Conservation (phyloP, 2,888 invertebrate genomes). For the Sinopyrophorus schimmeli region DNA sequence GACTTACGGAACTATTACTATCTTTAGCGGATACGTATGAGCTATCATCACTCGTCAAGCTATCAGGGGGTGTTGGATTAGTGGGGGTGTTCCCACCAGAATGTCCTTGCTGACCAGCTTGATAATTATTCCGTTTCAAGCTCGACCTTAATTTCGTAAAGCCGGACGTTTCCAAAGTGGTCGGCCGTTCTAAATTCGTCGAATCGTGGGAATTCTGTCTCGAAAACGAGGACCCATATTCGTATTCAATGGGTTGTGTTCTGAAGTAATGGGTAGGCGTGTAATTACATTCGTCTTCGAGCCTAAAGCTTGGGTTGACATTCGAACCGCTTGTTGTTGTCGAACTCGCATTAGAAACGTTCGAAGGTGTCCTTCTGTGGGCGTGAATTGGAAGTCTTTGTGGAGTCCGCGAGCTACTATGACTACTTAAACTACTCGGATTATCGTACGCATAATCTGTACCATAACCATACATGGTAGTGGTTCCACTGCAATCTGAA, state of each 20-base stretch:
- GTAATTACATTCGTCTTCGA: slow-evolving; percentile 62
- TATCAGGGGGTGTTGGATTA: slow-evolving; percentile 84
- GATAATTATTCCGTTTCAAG: slow-evolving; percentile 71
- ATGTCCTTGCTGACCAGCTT: slow-evolving; percentile 52
- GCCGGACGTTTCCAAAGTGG: slow-evolving; percentile 65
- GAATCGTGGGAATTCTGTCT: slow-evolving; percentile 59
- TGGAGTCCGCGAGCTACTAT: slow-evolving; percentile 53
- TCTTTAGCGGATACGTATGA: slow-evolving; percentile 87
- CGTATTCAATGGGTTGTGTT: slow-evolving; percentile 49
- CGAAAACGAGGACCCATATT: slow-evolving; percentile 46
- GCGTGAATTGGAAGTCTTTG: slow-evolving; percentile 55
- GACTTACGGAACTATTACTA: slow-evolving; percentile 67
- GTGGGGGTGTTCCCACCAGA: slow-evolving; percentile 74
- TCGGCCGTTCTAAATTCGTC: slow-evolving; percentile 61
- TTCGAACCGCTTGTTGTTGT: slow-evolving; percentile 61
- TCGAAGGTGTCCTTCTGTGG: slow-evolving; percentile 79
- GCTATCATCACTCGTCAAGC: slow-evolving; percentile 83
- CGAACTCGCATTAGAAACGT: slow-evolving; percentile 67
- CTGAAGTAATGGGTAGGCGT: slow-evolving; percentile 58
- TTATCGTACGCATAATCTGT: slow-evolving; percentile 63
- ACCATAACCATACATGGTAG: slow-evolving; percentile 53
- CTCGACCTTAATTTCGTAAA: slow-evolving; percentile 76
- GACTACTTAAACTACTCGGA: slow-evolving; percentile 57
- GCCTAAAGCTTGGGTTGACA: slow-evolving; percentile 65
- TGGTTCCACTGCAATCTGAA: slow-evolving; percentile 51